These are phyloP conservation scores for Jacana jacana DNA, from an alignment of 2,113 vertebrate species.

Conservation along the genomic window DNA sequence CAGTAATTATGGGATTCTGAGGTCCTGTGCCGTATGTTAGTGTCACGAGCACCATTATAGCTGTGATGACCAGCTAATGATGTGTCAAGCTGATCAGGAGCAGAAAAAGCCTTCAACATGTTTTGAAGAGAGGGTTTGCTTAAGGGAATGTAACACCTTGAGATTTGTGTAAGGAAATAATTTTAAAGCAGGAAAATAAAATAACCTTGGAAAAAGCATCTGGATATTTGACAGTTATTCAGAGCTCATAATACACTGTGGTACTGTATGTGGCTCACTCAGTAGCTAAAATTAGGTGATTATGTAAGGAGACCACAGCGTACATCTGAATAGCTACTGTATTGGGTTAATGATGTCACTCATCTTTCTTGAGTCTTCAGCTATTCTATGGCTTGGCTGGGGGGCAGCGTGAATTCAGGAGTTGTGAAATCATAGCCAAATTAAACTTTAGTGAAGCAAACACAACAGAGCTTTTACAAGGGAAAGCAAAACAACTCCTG, in stretches of 20 bases:
- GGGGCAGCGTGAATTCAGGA: constrained; percentile 46
- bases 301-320: constrained; percentile 64
- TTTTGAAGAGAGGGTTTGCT: background rate
- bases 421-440: constrained; percentile 65
- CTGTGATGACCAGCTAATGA: background rate
- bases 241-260: constrained; percentile 34
- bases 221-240: constrained; percentile 19
- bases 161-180: background rate
- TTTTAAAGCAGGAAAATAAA: constrained; percentile 34
- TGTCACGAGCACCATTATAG: background rate
- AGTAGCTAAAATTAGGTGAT: constrained; percentile 77
- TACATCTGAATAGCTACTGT: constrained; percentile 71
- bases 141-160: background rate
- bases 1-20: background rate
- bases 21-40: background rate
- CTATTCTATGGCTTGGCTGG: constrained; percentile 63
- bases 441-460: constrained; percentile 62
- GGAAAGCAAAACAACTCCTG: background rate
- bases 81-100: background rate
- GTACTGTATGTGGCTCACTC: constrained; percentile 55
- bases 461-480: constrained; percentile 22
- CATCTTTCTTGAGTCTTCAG: constrained; percentile 57
- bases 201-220: constrained; percentile 26
- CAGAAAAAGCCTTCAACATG: background rate
- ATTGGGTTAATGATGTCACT: constrained; percentile 80